A percentile compares a stretch with the other conserved stretches of the same genome.
Evolutionary conservation across 2,888 invertebrate species (phyloP).

Genomic region (Phortica magna): DNA sequence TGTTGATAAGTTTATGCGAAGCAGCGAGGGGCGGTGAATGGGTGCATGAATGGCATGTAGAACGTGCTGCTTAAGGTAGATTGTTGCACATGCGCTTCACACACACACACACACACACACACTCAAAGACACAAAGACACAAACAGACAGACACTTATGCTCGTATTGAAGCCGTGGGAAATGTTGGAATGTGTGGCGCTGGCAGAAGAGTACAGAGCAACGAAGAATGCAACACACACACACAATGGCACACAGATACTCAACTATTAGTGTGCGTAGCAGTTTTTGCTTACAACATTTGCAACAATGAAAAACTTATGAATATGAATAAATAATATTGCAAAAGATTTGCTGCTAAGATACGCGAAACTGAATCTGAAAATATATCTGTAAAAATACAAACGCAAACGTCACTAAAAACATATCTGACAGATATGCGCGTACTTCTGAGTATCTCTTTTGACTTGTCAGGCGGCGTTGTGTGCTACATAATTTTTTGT

Average conservation of each 20-base stretch:
- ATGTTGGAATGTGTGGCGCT: slow-evolving; percentile 10
- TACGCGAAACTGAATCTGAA: background rate
- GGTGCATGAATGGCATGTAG: background rate
- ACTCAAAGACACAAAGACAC: background rate
- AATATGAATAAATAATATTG: slow-evolving; percentile 73
- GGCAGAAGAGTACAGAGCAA: too few relatives aligned
- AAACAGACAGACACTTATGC: background rate
- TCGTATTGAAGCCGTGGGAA: slow-evolving; percentile 28
- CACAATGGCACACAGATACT: background rate
- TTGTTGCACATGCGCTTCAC: slow-evolving; percentile 19
- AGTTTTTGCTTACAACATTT: background rate
- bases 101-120: background rate
- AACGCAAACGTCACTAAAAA: background rate
- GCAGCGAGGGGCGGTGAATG: background rate
- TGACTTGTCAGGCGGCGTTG: background rate
- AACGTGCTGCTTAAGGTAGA: slow-evolving; percentile 7
- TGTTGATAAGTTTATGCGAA: background rate
- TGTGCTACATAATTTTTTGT: background rate
- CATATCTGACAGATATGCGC: background rate
- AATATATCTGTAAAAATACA: background rate
- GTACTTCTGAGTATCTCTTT: background rate
- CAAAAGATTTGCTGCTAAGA: slow-evolving; percentile 33
- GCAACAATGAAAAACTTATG: slow-evolving; percentile 61
- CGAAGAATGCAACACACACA: background rate
- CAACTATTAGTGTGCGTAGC: background rate